A percentile compares a stretch with the other conserved stretches of the same genome.
These are phyloP conservation scores for Acanthochromis polyacanthus DNA, from an alignment of 2,113 vertebrate species.

Conservation along the genomic window DNA sequence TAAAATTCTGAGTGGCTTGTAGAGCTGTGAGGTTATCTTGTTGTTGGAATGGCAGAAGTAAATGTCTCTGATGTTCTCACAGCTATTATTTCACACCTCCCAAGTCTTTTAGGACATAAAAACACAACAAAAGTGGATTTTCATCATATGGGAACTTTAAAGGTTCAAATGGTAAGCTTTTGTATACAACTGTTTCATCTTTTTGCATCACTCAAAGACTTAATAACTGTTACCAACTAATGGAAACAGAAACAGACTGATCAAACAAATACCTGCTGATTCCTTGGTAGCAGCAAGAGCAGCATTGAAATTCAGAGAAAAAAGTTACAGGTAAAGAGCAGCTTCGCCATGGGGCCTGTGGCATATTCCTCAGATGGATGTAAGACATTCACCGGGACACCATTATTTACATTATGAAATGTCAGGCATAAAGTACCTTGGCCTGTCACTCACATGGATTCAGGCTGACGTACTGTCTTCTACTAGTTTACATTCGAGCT, in stretches of 20 bases:
- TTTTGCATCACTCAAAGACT: background rate
- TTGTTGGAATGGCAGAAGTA: no score
- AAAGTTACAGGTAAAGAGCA: constrained; percentile 61
- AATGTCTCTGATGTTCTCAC: no score
- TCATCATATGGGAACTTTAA: no score
- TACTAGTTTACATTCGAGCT: constrained; percentile 44
- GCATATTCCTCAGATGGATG: constrained; percentile 59
- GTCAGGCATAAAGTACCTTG: constrained; percentile 68
- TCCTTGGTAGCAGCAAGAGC: constrained; percentile 7
- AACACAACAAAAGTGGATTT: no score
- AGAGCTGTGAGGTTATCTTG: no score
- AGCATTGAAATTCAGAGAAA: constrained; percentile 34
- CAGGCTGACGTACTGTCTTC: constrained; percentile 45
- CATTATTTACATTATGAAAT: constrained; percentile 77
- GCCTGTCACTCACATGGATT: constrained; percentile 42
- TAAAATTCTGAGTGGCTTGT: no score
- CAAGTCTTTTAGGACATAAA: no score
- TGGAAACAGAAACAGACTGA: background rate
- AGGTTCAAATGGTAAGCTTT: no score
- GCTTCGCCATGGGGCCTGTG: constrained; percentile 43
- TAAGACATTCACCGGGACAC: constrained; percentile 35
- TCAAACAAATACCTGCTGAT: constrained; percentile 24
- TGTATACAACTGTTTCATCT: background rate
- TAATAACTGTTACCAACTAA: background rate
- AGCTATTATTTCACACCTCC: no score